phyloP scores from a whole-genome alignment of 2,888 invertebrate genomes.

The Acronicta psi region DNA sequence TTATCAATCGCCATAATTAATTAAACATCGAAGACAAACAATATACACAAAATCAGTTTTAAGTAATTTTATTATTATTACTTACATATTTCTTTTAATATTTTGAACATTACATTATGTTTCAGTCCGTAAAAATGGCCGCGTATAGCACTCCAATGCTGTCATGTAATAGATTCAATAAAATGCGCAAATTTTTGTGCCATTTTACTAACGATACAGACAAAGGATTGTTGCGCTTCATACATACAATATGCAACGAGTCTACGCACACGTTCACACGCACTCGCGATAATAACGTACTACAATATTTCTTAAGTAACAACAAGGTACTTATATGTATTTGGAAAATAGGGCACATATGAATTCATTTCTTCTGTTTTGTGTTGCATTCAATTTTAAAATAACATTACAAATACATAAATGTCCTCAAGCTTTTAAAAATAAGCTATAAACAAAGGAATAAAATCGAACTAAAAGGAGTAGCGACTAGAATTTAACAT shows the following conservation, averaged over 20 bases:
- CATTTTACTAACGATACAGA: conserved; percentile 47
- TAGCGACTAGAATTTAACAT: conserved; percentile 47
- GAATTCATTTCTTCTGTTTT: conserved; percentile 44
- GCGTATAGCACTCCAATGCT: conserved; percentile 54
- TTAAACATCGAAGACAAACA: conserved; percentile 55
- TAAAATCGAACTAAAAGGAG: conserved; percentile 40
- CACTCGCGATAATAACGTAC: conserved; percentile 51
- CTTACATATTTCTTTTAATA: conserved; percentile 51
- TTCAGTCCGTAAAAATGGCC: conserved; percentile 61
- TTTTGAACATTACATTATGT: conserved; percentile 58
- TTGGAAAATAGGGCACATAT: conserved; percentile 44
- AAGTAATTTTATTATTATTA: conserved; percentile 48
- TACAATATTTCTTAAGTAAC: conserved; percentile 47
- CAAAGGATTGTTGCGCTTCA: conserved; percentile 45
- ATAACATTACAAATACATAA: conserved; percentile 43
- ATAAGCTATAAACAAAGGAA: conserved; percentile 26
- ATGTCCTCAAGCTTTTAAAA: conserved; percentile 48
- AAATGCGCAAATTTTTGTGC: conserved; percentile 53
- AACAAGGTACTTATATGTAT: conserved; percentile 43
- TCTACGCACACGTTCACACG: conserved; percentile 42
- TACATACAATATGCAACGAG: conserved; percentile 33
- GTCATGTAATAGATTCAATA: conserved; percentile 53
- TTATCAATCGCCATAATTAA: conserved; percentile 56
- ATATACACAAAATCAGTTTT: conserved; percentile 55
- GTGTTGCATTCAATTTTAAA: conserved; percentile 33